Percentiles rank a stretch among this genome's conserved stretches.
Conservation (phyloP, 2,888 invertebrate species). For the Onchidella celtica region DNA sequence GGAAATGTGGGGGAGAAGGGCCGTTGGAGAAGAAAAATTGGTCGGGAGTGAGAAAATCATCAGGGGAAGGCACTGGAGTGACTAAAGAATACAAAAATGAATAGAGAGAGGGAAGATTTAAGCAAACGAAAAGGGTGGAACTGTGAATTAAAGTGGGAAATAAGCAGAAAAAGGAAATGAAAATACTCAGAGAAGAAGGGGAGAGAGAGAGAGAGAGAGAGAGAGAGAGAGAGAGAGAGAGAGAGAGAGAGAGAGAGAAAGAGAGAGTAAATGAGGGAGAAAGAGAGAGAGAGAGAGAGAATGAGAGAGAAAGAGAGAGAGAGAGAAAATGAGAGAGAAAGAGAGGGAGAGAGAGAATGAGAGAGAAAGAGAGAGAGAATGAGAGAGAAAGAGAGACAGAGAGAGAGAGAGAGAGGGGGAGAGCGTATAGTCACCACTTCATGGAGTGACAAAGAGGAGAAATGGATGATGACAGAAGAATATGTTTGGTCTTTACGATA, state of each 20-base stretch:
- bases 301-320: background rate
- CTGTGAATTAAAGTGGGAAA: background rate
- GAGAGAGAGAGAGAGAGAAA: conserved; percentile 15
- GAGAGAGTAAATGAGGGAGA: background rate
- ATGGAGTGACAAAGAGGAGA: too few species aligned
- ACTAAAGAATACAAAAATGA: too few species aligned
- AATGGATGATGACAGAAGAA: too few species aligned
- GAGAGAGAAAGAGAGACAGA: background rate
- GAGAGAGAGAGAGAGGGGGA: background rate
- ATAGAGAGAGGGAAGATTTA: background rate
- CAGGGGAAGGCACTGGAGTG: too few species aligned
- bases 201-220: too few species aligned
- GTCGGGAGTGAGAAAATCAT: too few species aligned
- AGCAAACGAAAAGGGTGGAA: background rate
- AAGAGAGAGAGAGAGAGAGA: background rate
- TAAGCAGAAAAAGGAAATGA: background rate
- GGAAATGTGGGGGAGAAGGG: conserved; percentile 8
- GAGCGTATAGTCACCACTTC: background rate
- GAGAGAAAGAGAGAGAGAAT: background rate
- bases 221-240: background rate
- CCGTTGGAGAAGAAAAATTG: background rate
- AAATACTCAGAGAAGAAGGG: background rate
- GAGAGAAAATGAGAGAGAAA: background rate
- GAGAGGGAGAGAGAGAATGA: background rate
- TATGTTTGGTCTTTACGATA: too few species aligned